Evolutionary conservation across 2,113 vertebrate species (phyloP).

Genomic region (Budorcas taxicolor): DNA sequence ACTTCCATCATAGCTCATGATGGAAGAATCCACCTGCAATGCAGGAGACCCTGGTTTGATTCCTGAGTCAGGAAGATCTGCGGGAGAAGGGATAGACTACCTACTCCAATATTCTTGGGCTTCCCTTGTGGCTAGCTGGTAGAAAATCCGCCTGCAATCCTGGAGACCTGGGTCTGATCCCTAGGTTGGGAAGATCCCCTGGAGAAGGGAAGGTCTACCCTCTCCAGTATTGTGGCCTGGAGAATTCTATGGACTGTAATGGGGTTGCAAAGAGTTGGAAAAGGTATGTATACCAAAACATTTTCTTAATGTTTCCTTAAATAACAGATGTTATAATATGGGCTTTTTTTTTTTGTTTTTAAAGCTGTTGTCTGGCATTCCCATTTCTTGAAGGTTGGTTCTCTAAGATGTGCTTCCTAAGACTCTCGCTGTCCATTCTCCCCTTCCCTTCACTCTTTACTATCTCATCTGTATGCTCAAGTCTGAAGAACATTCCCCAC

Average conservation of each 20-base stretch:
- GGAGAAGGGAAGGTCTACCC: neutral
- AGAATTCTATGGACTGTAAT: neutral
- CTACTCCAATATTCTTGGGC: neutral
- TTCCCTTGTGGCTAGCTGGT: neutral
- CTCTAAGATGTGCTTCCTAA: neutral
- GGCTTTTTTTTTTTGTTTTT: neutral
- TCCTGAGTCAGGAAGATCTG: neutral
- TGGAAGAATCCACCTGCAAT: neutral
- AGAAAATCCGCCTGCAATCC: accelerated
- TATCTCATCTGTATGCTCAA: neutral
- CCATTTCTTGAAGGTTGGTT: neutral
- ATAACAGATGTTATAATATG: neutral
- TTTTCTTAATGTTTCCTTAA: neutral
- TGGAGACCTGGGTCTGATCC: neutral
- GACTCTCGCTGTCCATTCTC: neutral
- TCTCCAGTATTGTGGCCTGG: neutral
- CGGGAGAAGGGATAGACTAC: neutral
- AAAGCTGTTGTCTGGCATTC: neutral
- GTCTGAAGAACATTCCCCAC: neutral
- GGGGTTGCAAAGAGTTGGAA: neutral
- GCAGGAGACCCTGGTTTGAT: neutral
- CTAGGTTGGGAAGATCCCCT: neutral
- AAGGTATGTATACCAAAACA: neutral
- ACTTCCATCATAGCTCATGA: neutral
- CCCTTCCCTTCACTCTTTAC: neutral